phyloP scores from a whole-genome alignment of 2,113 vertebrate species.

The Anhinga rufa region DNA sequence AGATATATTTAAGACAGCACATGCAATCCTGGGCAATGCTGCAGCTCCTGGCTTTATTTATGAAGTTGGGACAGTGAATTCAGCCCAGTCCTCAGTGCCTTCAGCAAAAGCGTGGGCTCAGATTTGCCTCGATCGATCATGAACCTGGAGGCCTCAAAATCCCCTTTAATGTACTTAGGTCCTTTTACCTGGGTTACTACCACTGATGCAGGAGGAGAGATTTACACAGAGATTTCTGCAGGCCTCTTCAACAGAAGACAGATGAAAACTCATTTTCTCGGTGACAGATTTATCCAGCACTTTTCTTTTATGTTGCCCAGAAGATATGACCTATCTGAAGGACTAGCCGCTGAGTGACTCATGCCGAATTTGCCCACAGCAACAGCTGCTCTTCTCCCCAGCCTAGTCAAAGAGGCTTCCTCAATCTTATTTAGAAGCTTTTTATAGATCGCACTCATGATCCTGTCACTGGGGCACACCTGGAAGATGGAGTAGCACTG shows the following conservation, averaged over 20 bases:
- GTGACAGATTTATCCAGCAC: not conserved
- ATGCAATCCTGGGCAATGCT: not conserved
- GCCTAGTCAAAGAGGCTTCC: not conserved
- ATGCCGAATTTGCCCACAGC: not conserved
- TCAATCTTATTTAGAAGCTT: not conserved
- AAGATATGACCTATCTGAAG: not conserved
- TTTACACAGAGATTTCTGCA: not conserved
- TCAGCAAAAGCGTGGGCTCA: not conserved
- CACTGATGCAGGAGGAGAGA: not conserved
- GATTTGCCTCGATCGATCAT: not conserved
- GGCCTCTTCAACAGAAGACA: not conserved
- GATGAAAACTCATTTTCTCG: not conserved
- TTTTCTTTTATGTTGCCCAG: not conserved
- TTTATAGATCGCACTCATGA: not conserved
- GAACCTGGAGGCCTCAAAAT: not conserved
- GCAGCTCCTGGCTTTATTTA: not conserved
- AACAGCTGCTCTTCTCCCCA: not conserved
- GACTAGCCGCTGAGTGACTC: not conserved
- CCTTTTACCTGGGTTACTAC: not conserved
- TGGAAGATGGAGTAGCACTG: not conserved
- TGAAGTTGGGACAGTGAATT: not conserved
- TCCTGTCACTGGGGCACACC: not conserved
- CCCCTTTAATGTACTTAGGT: not conserved
- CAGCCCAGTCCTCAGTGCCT: not conserved
- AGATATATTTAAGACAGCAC: not conserved